Base-by-base conservation (phyloP, 2,797 vertebrate species). In the Ceryle rudis region DNA sequence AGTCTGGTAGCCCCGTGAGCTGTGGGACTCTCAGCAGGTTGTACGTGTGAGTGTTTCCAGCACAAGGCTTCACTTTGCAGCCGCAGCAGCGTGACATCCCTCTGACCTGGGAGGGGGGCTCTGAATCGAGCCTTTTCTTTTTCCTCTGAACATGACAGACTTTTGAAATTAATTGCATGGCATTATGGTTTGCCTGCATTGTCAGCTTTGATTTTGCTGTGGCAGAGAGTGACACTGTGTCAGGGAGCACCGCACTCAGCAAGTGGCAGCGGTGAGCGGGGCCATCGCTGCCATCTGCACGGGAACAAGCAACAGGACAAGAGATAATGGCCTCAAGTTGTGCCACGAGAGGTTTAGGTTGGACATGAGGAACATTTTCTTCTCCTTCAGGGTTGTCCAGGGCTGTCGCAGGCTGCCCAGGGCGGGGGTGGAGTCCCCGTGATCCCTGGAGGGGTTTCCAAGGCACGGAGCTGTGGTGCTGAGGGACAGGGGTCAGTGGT, bases 141-240 rank as follows among this genome's bases (percentile, higher is more conserved):
- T 16, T 25, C 60, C 51, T 81, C 62, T 39, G 54, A 83, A 81
- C 79, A 86, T 66, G 81, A 93, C 96, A 90, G 86, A 58, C 90
- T 93, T 80, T 83, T 55, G n/a, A 77, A 86, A 95, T 88, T 81
- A 94, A 96, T 75, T 93, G 72, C 54, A 22, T 35, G 92, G 17
- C 89, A 75, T 93, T 88, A 46, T 54, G 85, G 84, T 58, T 93
- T 15, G 70, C 90, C 84, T 79, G 72, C 62, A 39, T 74, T 95
- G 95, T 96, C 96, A 95, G 87, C 69, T 93, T 75, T 77, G 91
- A 91, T 96, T 96, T 61, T 87, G 89, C 49, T 78, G 75, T 81
- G 87, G 42, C 42, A 44, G 42, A 6, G 60, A 89, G 69, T 4
- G 79, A 78, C 1, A 5, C 81, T 0, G 1, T 4, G 83, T 21